These are phyloP conservation scores for Apamea anceps DNA, from an alignment of 2,888 invertebrate genomes.

Conservation along the genomic window DNA sequence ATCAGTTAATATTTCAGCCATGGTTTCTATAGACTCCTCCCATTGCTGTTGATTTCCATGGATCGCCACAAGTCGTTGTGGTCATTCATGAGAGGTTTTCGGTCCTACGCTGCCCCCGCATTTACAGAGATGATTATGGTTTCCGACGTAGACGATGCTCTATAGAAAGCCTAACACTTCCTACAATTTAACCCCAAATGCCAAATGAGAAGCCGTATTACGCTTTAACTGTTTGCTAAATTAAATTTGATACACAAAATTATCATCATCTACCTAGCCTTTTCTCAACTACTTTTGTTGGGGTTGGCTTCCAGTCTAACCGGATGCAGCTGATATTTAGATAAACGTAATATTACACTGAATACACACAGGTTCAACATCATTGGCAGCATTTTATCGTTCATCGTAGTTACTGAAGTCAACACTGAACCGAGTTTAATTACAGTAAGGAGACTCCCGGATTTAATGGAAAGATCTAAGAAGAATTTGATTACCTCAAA, in stretches of 20 bases:
- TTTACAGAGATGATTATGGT: not conserved
- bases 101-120: not conserved
- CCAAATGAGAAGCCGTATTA: not conserved
- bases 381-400: not conserved
- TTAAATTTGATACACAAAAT: not conserved
- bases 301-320: too few species aligned
- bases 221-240: not conserved
- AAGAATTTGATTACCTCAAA: slow-evolving; percentile 12
- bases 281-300: too few species aligned
- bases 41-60: not conserved
- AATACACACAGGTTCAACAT: too few species aligned
- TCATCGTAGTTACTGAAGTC: not conserved
- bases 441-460: not conserved
- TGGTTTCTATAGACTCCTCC: not conserved
- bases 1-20: not conserved
- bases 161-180: not conserved
- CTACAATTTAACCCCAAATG: not conserved
- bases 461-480: slow-evolving; percentile 1
- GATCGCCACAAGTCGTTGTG: not conserved
- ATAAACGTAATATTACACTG: not conserved
- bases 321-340: too few species aligned
- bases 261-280: too few species aligned
- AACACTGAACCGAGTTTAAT: not conserved
- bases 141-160: not conserved
- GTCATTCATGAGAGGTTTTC: not conserved